Conservation (phyloP, 2,113 vertebrate species). For the Gallinago media region DNA sequence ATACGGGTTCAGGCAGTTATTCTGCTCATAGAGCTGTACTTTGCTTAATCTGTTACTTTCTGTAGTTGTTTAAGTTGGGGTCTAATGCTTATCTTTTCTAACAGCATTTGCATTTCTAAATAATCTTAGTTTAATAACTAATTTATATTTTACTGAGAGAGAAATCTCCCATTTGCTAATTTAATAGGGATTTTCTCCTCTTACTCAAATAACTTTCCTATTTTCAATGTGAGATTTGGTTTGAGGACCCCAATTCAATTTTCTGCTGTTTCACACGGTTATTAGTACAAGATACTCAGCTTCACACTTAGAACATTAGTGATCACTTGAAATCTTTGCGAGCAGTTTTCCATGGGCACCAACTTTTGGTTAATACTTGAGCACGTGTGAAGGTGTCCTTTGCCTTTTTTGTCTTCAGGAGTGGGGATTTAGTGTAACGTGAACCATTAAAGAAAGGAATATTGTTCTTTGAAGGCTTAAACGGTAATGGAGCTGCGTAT, state of each 20-base stretch:
- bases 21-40: neutral
- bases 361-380: neutral
- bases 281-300: neutral
- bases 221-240: neutral
- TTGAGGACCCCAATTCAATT: neutral
- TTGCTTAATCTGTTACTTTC: neutral
- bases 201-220: neutral
- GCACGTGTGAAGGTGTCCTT: neutral
- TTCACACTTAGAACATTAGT: neutral
- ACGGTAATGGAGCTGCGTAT: neutral
- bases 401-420: neutral
- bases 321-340: neutral
- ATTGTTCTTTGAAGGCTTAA: neutral
- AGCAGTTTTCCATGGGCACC: neutral
- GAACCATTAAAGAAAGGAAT: neutral
- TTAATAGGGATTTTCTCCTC: neutral
- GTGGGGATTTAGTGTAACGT: neutral
- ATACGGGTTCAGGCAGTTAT: neutral
- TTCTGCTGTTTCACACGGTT: neutral
- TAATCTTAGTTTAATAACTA: neutral
- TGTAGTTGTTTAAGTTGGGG: neutral
- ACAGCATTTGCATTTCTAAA: neutral
- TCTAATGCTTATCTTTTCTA: neutral
- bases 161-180: neutral
- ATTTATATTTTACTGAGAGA: neutral